Percentiles rank a stretch among this genome's conserved stretches.
Conservation (phyloP, 2,888 invertebrate species). For the Malthinus flaveolus region DNA sequence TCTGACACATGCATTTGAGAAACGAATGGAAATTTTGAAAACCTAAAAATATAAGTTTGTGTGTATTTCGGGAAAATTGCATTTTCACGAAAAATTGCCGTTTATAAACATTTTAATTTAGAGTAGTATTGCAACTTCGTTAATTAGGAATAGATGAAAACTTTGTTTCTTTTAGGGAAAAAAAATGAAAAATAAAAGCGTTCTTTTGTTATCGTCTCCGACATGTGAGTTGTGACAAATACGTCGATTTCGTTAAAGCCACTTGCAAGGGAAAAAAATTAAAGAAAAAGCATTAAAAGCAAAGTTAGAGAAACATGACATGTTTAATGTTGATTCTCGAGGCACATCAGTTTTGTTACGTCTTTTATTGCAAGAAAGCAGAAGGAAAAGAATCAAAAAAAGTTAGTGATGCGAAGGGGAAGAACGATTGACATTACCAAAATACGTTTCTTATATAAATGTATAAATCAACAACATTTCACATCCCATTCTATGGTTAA, state of each 20-base stretch:
- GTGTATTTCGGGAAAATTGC: no score
- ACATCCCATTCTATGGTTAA: no score
- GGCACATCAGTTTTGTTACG: slow-evolving; percentile 20
- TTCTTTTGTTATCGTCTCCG: not conserved
- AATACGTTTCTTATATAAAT: slow-evolving; percentile 7
- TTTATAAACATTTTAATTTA: no score
- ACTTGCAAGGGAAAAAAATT: not conserved
- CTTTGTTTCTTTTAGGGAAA: no score
- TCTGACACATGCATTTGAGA: no score
- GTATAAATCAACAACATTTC: no score
- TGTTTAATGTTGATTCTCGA: slow-evolving; percentile 19
- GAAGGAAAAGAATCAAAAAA: slow-evolving; percentile 16
- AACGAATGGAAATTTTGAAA: no score
- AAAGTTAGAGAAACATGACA: slow-evolving; percentile 13
- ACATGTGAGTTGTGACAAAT: slow-evolving; percentile 1
- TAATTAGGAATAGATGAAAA: no score
- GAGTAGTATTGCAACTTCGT: no score
- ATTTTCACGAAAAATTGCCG: no score
- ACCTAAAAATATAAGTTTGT: no score
- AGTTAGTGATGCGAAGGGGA: not conserved
- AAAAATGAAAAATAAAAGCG: no score
- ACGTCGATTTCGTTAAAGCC: not conserved
- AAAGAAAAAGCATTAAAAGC: slow-evolving; percentile 15
- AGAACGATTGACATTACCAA: slow-evolving; percentile 14
- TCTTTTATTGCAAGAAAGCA: slow-evolving; percentile 11